These are phyloP conservation scores for Melanitta fusca DNA, from an alignment of 2,797 vertebrate species.

Conservation along the genomic window DNA sequence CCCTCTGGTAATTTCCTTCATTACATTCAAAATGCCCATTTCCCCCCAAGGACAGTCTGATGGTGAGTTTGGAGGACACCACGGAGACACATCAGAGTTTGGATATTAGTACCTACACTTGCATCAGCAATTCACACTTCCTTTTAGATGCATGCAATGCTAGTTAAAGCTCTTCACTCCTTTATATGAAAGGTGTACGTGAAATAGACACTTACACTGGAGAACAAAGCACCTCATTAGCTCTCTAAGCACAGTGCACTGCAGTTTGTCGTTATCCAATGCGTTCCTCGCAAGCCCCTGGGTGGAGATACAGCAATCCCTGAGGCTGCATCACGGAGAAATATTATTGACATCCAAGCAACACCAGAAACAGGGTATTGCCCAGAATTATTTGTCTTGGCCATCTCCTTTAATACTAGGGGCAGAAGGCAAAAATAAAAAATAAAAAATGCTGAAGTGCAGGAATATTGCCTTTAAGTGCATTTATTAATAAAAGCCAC, in stretches of 20 bases:
- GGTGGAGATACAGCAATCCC: neutral
- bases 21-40: neutral
- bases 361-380: neutral
- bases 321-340: conserved; percentile 20
- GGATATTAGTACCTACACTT: neutral
- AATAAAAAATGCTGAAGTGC: neutral
- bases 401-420: neutral
- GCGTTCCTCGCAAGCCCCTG: conserved; percentile 3
- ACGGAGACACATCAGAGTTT: neutral
- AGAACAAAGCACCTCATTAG: conserved; percentile 61
- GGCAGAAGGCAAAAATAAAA: neutral
- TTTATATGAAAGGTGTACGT: neutral
- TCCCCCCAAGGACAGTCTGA: neutral
- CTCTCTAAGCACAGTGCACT: conserved; percentile 35
- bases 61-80: neutral
- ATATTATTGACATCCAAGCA: neutral
- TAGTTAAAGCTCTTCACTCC: neutral
- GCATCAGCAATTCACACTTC: neutral
- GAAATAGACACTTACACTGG: neutral
- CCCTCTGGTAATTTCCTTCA: neutral
- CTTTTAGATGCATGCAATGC: neutral
- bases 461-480: neutral
- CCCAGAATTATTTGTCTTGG: neutral
- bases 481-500: neutral
- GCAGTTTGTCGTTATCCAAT: conserved; percentile 51